phyloP scores from a whole-genome alignment of 2,797 vertebrate species.

The Enteromius viviparus region DNA sequence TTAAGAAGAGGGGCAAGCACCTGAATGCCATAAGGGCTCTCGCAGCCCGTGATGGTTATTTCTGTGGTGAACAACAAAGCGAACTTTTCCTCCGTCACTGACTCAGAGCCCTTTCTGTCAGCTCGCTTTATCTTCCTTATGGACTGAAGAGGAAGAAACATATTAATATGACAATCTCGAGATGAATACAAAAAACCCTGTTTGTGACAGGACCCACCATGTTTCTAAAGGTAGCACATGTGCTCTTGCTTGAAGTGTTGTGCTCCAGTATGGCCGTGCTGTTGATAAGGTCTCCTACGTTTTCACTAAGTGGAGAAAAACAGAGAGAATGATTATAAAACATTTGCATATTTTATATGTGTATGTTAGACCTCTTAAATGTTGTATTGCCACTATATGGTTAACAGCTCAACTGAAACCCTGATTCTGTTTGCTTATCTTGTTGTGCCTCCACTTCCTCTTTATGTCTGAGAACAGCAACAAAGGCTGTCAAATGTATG shows the following conservation, averaged over 20 bases:
- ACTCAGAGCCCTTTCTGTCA: conserved; percentile 94
- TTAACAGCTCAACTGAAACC: conserved; percentile 38
- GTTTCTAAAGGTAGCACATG: conserved; percentile 91
- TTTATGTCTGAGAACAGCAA: conserved; percentile 20
- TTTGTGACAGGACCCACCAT: conserved; percentile 77
- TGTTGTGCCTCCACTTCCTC: conserved; percentile 33
- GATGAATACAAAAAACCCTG: neutral
- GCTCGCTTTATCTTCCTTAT: conserved; percentile 97
- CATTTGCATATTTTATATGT: conserved; percentile 5
- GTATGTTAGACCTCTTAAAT: neutral
- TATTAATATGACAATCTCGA: neutral
- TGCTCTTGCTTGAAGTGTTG: conserved; percentile 84
- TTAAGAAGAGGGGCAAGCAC: conserved; percentile 66
- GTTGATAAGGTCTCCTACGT: conserved; percentile 91
- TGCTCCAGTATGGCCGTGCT: conserved; percentile 88
- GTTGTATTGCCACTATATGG: neutral
- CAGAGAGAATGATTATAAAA: neutral
- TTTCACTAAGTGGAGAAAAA: conserved; percentile 79
- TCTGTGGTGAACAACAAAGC: conserved; percentile 89
- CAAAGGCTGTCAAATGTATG: conserved; percentile 14
- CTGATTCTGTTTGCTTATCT: conserved; percentile 45
- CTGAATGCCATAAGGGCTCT: conserved; percentile 83
- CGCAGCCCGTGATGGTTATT: conserved; percentile 81
- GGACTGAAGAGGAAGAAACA: conserved; percentile 74
- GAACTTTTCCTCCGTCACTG: conserved; percentile 97